phyloP scores from a whole-genome alignment of 2,113 vertebrate genomes.

The Charina bottae region DNA sequence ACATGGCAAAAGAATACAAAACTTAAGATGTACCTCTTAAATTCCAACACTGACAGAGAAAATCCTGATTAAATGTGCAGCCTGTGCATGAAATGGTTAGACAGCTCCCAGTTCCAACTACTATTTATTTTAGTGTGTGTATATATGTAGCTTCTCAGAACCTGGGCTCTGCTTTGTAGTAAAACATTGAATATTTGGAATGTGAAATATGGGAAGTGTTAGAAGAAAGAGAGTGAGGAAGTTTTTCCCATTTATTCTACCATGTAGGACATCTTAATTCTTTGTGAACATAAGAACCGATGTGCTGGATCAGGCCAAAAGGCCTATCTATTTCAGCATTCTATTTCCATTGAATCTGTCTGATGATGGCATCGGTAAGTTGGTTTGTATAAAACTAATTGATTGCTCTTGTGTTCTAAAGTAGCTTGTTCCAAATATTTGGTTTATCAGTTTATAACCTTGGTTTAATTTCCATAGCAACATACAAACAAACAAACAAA shows the following conservation, averaged over 20 bases:
- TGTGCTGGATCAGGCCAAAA: neutral
- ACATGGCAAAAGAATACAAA: neutral
- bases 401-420: constrained; percentile 46
- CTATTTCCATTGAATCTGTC: neutral
- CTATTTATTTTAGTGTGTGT: neutral
- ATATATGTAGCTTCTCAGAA: neutral
- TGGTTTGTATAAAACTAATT: constrained; percentile 40
- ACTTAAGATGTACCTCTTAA: neutral
- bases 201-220: neutral
- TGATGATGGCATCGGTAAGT: constrained; percentile 29
- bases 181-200: neutral
- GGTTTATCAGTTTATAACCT: constrained; percentile 62
- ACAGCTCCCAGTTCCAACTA: neutral
- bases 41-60: neutral
- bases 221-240: neutral
- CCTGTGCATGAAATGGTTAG: neutral
- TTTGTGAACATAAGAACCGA: neutral
- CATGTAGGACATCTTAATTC: constrained; percentile 56
- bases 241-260: neutral
- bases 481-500: constrained; percentile 40
- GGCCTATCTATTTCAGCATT: neutral
- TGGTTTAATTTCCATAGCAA: constrained; percentile 67
- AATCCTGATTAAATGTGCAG: neutral
- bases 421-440: constrained; percentile 58
- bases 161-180: neutral